Percentiles rank a stretch among this genome's conserved stretches.
Evolutionary conservation across 2,888 invertebrate species (phyloP).

Genomic region (Coronaproctus castanopsis): DNA sequence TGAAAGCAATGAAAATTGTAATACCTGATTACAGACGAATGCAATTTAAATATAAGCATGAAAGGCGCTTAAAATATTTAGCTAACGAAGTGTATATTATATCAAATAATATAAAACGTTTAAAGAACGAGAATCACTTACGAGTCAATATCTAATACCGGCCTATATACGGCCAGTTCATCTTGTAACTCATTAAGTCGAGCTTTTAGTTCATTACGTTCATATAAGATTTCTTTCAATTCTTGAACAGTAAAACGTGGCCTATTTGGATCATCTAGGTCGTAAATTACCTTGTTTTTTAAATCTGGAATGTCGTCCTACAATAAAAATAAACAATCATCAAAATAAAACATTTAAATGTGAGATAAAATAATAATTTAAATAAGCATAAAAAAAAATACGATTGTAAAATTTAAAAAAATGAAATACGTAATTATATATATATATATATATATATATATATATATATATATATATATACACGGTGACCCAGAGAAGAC

Average conservation of each 20-base stretch:
- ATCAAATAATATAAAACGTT: too few species aligned
- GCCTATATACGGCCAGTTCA: slow-evolving; percentile 55
- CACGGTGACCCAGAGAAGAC: too few species aligned
- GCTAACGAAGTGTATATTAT: too few species aligned
- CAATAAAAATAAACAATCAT: slow-evolving; percentile 16
- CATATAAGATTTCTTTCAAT: slow-evolving; percentile 65
- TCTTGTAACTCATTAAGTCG: slow-evolving; percentile 83
- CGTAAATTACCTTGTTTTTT: slow-evolving; percentile 36
- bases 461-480: too few species aligned
- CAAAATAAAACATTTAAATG: background rate
- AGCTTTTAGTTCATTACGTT: slow-evolving; percentile 84
- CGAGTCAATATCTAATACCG: slow-evolving; percentile 25
- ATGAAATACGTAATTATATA: background rate
- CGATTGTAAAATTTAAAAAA: background rate
- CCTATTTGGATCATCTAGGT: slow-evolving; percentile 47
- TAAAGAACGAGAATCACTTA: slow-evolving; percentile 15
- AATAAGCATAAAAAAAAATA: too few species aligned
- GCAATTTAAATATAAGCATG: too few species aligned
- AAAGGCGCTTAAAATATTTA: too few species aligned
- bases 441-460: too few species aligned
- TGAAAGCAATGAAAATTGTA: too few species aligned
- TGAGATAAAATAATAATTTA: background rate
- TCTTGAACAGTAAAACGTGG: slow-evolving; percentile 69
- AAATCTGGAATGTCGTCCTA: slow-evolving; percentile 32
- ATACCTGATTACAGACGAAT: too few species aligned